Evolutionary conservation across 2,113 vertebrate species (phyloP).

Genomic region (Perca flavescens): DNA sequence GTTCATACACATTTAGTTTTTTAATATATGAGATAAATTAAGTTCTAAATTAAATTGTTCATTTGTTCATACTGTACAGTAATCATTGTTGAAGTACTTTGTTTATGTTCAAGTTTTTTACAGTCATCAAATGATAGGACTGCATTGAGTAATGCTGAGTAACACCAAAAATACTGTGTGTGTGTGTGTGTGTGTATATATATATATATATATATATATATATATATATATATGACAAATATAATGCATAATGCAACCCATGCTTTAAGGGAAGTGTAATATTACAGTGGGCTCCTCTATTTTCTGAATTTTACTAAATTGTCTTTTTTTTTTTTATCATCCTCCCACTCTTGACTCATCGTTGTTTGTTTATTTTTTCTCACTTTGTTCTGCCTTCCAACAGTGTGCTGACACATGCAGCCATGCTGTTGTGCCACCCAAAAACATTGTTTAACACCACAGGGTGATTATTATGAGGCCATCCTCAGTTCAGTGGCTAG

Average conservation of each 20-base stretch:
- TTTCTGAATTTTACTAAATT: slow-evolving; percentile 20
- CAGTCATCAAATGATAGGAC: background rate
- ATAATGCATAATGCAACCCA: background rate
- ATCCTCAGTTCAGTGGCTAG: slow-evolving; percentile 9
- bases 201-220: no score
- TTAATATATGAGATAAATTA: background rate
- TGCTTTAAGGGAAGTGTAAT: background rate
- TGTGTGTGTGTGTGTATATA: background rate
- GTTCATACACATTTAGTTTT: background rate
- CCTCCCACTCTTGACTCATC: slow-evolving; percentile 57
- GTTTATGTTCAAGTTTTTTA: background rate
- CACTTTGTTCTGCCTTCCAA: slow-evolving; percentile 46
- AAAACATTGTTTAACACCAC: slow-evolving; percentile 32
- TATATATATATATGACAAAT: background rate
- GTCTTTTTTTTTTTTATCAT: background rate
- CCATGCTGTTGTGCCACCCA: slow-evolving; percentile 41
- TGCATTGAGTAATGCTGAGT: background rate
- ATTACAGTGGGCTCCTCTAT: background rate
- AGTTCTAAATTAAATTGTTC: background rate
- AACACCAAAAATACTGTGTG: background rate
- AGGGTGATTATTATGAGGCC: slow-evolving; percentile 24
- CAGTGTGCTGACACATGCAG: slow-evolving; percentile 52
- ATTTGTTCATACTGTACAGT: background rate
- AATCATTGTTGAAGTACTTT: background rate
- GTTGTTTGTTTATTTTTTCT: slow-evolving; percentile 49